Conservation (phyloP, 1,140 invertebrate genomes). For the Drosophila novamexicana region DNA sequence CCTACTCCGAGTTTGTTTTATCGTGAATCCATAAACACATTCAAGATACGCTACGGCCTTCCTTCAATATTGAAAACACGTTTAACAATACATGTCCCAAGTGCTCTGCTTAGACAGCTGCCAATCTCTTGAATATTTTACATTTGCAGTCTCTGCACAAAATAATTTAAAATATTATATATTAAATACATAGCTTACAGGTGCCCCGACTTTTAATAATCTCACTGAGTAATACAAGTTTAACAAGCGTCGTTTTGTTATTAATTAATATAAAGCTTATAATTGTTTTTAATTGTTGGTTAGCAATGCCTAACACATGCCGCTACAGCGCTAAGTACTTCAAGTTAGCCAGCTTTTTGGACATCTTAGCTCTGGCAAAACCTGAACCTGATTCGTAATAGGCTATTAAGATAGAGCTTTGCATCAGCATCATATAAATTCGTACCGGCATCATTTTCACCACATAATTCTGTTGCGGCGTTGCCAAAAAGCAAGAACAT, state of each 20-base stretch:
- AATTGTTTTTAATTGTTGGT: slow-evolving; percentile 13
- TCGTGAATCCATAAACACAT: too few species aligned
- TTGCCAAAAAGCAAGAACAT: not conserved
- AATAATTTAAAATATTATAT: too few species aligned
- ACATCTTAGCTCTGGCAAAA: not conserved
- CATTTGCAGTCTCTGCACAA: too few species aligned
- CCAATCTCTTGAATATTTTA: too few species aligned
- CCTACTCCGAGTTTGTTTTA: too few species aligned
- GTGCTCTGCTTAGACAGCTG: too few species aligned
- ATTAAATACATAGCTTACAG: too few species aligned
- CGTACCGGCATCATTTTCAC: not conserved
- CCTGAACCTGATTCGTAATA: slow-evolving; percentile 5
- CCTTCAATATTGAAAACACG: too few species aligned
- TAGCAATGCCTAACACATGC: not conserved
- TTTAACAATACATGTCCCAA: too few species aligned
- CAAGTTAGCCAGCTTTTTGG: not conserved
- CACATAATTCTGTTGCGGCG: slow-evolving; percentile 1
- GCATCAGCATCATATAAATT: slow-evolving; percentile 9
- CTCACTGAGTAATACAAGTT: not conserved
- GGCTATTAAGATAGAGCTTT: not conserved
- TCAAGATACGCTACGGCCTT: too few species aligned
- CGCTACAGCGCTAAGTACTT: not conserved
- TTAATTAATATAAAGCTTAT: not conserved
- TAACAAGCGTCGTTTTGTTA: not conserved
- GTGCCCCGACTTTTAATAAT: too few species aligned